Evolutionary conservation across 2,888 invertebrate genomes (phyloP).

Genomic region (Gasteruption jaculator): DNA sequence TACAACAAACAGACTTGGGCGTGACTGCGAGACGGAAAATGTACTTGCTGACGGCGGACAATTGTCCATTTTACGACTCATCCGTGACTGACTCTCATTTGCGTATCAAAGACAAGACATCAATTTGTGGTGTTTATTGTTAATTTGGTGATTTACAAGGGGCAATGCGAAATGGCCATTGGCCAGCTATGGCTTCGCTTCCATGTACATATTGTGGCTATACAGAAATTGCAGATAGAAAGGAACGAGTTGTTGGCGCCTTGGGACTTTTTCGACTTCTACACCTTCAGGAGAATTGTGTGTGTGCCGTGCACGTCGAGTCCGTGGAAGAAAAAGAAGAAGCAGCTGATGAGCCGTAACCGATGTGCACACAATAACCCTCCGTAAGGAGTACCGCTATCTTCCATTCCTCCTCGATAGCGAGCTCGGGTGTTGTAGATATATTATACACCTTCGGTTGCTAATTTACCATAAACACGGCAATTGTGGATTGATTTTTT

Average conservation of each 20-base stretch:
- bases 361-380: conserved; percentile 45
- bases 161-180: neutral
- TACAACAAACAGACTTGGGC: too few species aligned
- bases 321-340: conserved; percentile 27
- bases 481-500: too few species aligned
- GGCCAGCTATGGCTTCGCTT: conserved; percentile 18
- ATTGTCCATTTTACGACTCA: conserved; percentile 34
- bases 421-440: too few species aligned
- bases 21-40: too few species aligned
- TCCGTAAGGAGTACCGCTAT: conserved; percentile 46
- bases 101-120: conserved; percentile 25
- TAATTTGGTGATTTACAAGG: conserved; percentile 39
- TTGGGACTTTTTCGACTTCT: conserved; percentile 29
- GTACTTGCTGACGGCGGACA: too few species aligned
- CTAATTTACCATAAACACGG: conserved; percentile 28
- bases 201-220: conserved; percentile 18
- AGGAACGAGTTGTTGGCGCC: conserved; percentile 33
- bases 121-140: conserved; percentile 43
- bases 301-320: conserved; percentile 16
- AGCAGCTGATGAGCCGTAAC: conserved; percentile 45
- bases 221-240: conserved; percentile 19
- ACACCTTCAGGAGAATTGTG: conserved; percentile 8
- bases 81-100: conserved; percentile 28
- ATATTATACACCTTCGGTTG: too few species aligned
- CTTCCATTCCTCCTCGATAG: conserved; percentile 34